Evolutionary conservation across 1,140 invertebrate genomes (phyloP).

Genomic region (Drosophila sturtevanti): DNA sequence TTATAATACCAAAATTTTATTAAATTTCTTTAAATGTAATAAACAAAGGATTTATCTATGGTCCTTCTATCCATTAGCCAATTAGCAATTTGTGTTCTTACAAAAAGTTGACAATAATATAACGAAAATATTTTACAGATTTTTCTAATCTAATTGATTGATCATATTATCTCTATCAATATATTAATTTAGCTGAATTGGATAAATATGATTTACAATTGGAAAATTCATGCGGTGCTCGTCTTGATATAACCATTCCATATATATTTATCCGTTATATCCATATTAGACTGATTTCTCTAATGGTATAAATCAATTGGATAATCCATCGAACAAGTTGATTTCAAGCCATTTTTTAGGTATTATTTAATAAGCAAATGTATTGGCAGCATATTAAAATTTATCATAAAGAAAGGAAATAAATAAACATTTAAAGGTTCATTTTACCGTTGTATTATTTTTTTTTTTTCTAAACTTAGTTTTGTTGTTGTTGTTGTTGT

Average conservation of each 20-base stretch:
- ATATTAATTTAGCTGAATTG: conserved; percentile 39
- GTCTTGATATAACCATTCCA: neutral
- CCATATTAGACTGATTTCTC: conserved; percentile 53
- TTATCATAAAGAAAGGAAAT: conserved; percentile 29
- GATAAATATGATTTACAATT: conserved; percentile 47
- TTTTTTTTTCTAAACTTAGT: conserved; percentile 9
- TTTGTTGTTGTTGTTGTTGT: conserved; percentile 25
- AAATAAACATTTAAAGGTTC: conserved; percentile 55
- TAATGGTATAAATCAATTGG: neutral
- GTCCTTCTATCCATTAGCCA: conserved; percentile 48
- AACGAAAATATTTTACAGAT: conserved; percentile 25
- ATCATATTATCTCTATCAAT: conserved; percentile 56
- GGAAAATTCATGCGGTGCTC: conserved; percentile 35
- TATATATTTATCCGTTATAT: conserved; percentile 35
- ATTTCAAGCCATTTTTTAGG: conserved; percentile 5
- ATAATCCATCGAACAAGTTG: too few species aligned
- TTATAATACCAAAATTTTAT: too few species aligned
- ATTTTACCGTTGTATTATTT: conserved; percentile 60
- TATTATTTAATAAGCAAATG: neutral
- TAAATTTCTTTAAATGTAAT: too few species aligned
- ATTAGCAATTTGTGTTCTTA: conserved; percentile 48
- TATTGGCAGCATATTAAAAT: conserved; percentile 39
- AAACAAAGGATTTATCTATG: conserved; percentile 1
- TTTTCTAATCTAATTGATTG: conserved; percentile 28
- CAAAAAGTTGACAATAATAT: conserved; percentile 42